Evolutionary conservation across 2,113 vertebrate genomes (phyloP), one percentile per base, ranked within the genome.

Genomic region (Triplophysa siluroides): DNA sequence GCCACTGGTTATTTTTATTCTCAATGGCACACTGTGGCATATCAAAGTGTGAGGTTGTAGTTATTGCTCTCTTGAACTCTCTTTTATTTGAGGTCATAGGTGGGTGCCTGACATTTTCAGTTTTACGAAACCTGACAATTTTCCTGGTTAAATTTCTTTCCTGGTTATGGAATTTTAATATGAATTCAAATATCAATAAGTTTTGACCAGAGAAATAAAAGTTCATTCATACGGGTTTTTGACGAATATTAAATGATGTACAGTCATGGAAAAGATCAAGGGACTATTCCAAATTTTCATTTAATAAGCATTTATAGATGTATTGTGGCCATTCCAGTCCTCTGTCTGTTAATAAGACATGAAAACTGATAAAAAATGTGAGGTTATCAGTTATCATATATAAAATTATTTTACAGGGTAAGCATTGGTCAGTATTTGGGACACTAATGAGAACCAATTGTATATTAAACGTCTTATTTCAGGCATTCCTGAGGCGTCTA

Each of bases 401-500:
- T 7, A 6, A 38, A 38, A 38, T 38, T 0, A 38, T 7, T 19
- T 9, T 58, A 19, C 2, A 52, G 4, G 13, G 50, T 18, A 52
- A 16, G 5, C 13, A 52, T 52, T 52, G 50, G 14, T 52, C 50
- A 52, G 47, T 50, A 50, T 50, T 50, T 50, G 3, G 14, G 16
- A 52, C 50, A 52, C 14, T 52, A 45, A 11, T 12, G 16, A 29
- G n/a, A 62, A 16, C 45, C 38, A 62, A 66, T 11, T 78, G 12
- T 58, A 19, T 74, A 19, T 6, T 19, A 54, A 58, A 58, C 8
- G 2, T 70, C 72, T 79, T 8, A 66, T 71, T 47, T 23, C 78
- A 99, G 98, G 95, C 95, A 79, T 92, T 98, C 26, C 86, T 98
- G 82, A 98, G 95, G 88, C 94, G 93, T 77, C 88, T 99, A 81